Base-by-base conservation (phyloP, 64 coral and sea anemone genomes). In the Montipora sp. region DNA sequence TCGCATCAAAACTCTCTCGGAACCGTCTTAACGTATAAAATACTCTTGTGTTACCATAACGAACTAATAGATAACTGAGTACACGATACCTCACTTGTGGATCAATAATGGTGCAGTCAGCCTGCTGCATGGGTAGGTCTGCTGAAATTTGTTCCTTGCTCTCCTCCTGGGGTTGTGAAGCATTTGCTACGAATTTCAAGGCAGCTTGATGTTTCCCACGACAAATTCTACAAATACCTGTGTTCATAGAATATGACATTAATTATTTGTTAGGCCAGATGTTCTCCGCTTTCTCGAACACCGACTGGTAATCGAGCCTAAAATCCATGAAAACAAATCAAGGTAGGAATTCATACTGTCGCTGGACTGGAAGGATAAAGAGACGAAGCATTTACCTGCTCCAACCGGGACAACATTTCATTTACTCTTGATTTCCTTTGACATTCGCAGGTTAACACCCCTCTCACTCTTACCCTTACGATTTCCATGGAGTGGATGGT, bases 401-500 rank as follows among this genome's bases (percentile, higher is more conserved):
- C 69, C 21, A 24, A 73, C 69, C 7, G 69, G 22, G 21, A 21
- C 69, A 23, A 24, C 21, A 24, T 73, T 73, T 20, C 69, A 73
- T 24, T 21, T 73, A 8, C 21, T 24, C 19, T 73, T 73, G 69
- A 73, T 73, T 73, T 73, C 69, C 21, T 73, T 73, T 73, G 69
- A 20, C 21, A 24, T 73, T 24, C 21, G 18, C 69, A 73, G 15
- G 21, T 73, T 73, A 24, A 73, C 20, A 23, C 69, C 69, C 5
- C 22, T 19, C 19, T 73, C 69, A 6, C 69, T 7, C 21, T 73
- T 73, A 24, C 69, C 69, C 69, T 73, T 73, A 23, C 69, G 21
- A 73, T 73, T 73, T 19, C 69, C 69, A 24, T 73, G 69, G 21
- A 73, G 69, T 46, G 46, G 77, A 79, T 79, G 77, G 44, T 79